These are phyloP conservation scores for Megatriorchis doriae DNA, from an alignment of 2,113 vertebrate species.

Conservation along the genomic window DNA sequence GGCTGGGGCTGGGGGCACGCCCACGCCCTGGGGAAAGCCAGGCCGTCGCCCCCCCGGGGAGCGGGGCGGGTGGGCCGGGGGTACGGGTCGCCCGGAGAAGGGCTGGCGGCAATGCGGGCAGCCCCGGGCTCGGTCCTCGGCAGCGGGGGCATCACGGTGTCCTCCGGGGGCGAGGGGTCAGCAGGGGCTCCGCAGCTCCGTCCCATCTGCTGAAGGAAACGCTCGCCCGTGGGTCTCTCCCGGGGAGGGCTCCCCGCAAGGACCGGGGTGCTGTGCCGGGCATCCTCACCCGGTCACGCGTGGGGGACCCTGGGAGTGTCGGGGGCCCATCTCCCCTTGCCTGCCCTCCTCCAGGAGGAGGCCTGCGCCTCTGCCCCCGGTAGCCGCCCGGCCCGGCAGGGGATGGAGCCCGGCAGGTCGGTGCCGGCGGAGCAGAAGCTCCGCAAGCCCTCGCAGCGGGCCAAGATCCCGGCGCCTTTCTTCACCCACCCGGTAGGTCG, in stretches of 20 bases:
- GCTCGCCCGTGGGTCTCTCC: not conserved
- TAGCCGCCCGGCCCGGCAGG: not conserved
- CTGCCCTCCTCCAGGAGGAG: not conserved
- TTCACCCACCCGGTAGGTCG: slow-evolving; percentile 34
- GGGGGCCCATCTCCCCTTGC: not conserved
- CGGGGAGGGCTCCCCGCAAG: not conserved
- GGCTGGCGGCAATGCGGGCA: rapidly evolving
- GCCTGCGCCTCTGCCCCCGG: not conserved
- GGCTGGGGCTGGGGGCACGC: not conserved
- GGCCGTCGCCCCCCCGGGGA: rapidly evolving
- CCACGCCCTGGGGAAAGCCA: not conserved
- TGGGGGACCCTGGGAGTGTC: no score
- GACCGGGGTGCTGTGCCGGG: not conserved
- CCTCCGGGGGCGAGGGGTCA: no score
- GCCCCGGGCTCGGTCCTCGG: not conserved
- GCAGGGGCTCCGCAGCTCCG: not conserved
- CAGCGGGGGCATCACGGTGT: not conserved
- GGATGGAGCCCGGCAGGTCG: slow-evolving; percentile 16
- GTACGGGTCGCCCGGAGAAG: rapidly evolving
- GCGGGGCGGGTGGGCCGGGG: rapidly evolving
- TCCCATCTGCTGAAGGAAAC: not conserved
- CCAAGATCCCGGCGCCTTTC: slow-evolving; percentile 66
- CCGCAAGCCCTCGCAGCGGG: slow-evolving; percentile 67
- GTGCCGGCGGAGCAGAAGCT: slow-evolving; percentile 63
- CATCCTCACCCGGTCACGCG: not conserved